Evolutionary conservation across 2,888 invertebrate genomes (phyloP).

Genomic region (Parnassius apollo): DNA sequence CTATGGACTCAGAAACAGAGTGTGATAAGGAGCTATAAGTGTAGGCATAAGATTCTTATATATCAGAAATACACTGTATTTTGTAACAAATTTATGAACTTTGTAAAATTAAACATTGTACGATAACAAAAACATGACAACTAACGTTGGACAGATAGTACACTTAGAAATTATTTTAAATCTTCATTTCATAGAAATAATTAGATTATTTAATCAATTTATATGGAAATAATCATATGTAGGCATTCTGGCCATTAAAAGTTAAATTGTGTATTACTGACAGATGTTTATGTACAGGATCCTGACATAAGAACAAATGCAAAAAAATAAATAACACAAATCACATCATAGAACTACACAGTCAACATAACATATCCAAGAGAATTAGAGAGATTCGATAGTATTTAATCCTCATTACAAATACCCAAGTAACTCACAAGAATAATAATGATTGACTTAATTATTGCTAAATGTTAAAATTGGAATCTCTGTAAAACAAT

Average conservation of each 20-base stretch:
- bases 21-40: slow-evolving; percentile 34
- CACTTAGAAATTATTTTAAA: no score
- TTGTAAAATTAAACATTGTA: slow-evolving; percentile 20
- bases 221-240: no score
- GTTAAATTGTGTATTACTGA: slow-evolving; percentile 19
- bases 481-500: slow-evolving; percentile 53
- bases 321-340: slow-evolving; percentile 38
- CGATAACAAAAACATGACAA: no score
- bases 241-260: no score
- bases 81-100: slow-evolving; percentile 14
- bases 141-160: no score
- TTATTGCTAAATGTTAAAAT: slow-evolving; percentile 40
- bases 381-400: slow-evolving; percentile 39
- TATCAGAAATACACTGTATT: slow-evolving; percentile 23
- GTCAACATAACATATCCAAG: slow-evolving; percentile 33
- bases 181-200: no score
- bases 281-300: slow-evolving; percentile 18
- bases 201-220: no score
- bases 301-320: slow-evolving; percentile 28
- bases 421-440: slow-evolving; percentile 1
- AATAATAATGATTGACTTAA: slow-evolving; percentile 36
- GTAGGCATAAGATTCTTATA: slow-evolving; percentile 7
- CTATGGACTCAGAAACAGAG: slow-evolving; percentile 78
- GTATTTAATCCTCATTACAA: slow-evolving; percentile 25
- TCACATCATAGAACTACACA: slow-evolving; percentile 33